Evolutionary conservation across 2,888 invertebrate genomes (phyloP).

Genomic region (Altica lythri): DNA sequence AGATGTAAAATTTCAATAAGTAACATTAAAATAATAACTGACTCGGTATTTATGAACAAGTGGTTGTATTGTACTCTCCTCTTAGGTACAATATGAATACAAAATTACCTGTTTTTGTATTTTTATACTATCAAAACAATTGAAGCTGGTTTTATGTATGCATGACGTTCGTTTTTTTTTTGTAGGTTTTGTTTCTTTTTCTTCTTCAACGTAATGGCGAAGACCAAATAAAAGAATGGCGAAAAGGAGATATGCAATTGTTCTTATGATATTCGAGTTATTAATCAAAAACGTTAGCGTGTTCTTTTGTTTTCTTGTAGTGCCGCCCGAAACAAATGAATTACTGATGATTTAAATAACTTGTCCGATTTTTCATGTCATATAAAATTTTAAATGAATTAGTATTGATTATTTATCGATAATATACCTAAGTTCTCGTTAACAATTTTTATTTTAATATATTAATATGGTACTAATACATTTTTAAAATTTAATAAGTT

Average conservation of each 20-base stretch:
- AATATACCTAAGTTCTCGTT: too few relatives aligned
- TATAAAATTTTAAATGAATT: too few relatives aligned
- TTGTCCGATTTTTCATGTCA: not conserved
- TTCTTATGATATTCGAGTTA: slow-evolving; percentile 35
- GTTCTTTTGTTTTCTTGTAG: slow-evolving; percentile 4
- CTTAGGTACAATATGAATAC: slow-evolving; percentile 54
- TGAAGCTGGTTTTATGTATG: slow-evolving; percentile 52
- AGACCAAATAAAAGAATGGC: slow-evolving; percentile 1
- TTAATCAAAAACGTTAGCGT: slow-evolving; percentile 27
- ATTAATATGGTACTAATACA: too few relatives aligned
- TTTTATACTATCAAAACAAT: slow-evolving; percentile 54
- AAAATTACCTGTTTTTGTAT: slow-evolving; percentile 54
- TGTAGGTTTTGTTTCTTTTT: slow-evolving; percentile 15
- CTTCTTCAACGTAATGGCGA: slow-evolving; percentile 2
- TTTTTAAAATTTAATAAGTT: too few relatives aligned
- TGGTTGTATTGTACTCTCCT: slow-evolving; percentile 10
- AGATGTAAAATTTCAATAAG: slow-evolving; percentile 46
- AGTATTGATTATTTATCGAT: too few relatives aligned
- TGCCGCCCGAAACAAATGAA: slow-evolving; percentile 10
- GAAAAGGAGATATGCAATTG: slow-evolving; percentile 21
- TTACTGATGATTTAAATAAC: slow-evolving; percentile 9
- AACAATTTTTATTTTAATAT: too few relatives aligned
- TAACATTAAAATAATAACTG: slow-evolving; percentile 46
- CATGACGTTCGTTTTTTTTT: slow-evolving; percentile 36
- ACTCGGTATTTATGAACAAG: slow-evolving; percentile 35